Percentiles rank a stretch among this genome's conserved stretches.
These are phyloP conservation scores for Sphenodon punctatus DNA, from an alignment of 2,797 vertebrate genomes.

Conservation along the genomic window DNA sequence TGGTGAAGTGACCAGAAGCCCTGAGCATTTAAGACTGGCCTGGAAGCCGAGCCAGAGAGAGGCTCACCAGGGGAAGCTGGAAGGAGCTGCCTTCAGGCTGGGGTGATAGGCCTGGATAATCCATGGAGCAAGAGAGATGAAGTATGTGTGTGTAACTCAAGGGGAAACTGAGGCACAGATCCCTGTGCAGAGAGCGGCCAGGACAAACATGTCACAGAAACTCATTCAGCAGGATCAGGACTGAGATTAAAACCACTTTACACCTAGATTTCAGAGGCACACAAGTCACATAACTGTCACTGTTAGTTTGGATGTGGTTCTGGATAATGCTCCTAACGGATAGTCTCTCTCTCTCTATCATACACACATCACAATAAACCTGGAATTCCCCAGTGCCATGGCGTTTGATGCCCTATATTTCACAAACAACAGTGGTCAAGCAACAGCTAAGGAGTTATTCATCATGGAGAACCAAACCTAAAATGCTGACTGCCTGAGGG, in stretches of 20 bases:
- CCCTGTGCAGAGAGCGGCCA: no score
- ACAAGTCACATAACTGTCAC: background rate
- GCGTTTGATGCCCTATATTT: constrained; percentile 10
- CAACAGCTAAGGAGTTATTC: constrained; percentile 26
- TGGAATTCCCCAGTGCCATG: constrained; percentile 21
- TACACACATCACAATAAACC: background rate
- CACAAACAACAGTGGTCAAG: constrained; percentile 31
- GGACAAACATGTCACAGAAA: no score
- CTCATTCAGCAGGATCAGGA: background rate
- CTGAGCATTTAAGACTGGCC: no score
- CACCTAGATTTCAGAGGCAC: constrained; percentile 36
- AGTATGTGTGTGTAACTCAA: no score
- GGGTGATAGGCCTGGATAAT: no score
- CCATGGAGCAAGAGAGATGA: no score
- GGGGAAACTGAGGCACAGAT: no score
- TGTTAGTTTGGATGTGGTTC: background rate
- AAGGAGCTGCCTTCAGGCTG: no score
- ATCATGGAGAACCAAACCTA: background rate
- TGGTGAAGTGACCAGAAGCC: no score
- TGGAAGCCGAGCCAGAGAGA: no score
- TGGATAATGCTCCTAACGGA: background rate
- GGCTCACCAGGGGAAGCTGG: no score
- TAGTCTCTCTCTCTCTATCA: background rate
- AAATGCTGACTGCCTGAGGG: background rate
- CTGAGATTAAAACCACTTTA: background rate